Evolutionary conservation across 2,113 vertebrate genomes (phyloP), one percentile per base, ranked within the genome.

Genomic region (Polypterus senegalus): DNA sequence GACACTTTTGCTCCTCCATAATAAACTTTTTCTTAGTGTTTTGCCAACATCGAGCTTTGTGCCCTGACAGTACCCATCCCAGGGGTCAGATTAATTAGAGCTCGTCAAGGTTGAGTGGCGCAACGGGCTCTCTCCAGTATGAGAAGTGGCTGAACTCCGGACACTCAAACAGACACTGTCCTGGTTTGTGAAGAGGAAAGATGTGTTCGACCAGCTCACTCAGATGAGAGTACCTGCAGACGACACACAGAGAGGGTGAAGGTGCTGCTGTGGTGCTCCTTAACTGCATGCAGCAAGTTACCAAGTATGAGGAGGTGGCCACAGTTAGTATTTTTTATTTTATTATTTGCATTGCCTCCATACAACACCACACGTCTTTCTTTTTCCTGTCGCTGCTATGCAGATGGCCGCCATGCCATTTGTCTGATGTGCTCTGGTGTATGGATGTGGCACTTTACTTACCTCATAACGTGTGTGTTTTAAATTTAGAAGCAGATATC

Each of bases 141-240:
- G 83, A 63, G 65, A 91, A 89, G 51, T 81, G 80, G 76, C 90
- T 92, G 75, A 73, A 92, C 5, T 97, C 91, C 0, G 93, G 91
- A 46, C 77, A 80, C 62, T 73, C 63, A 59, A 94, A 79, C 57
- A 78, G 76, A 0, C 58, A 77, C 4, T 65, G 66, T 4, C 74
- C 76, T 1, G 71, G 73, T 1, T 61, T 70, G 7, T 85, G 66
- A 9, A 85, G 73, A 0, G 94, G 96, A 73, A 98, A 98, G 72
- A 97, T 75, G 46, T 95, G 85, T 58, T 97, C 91, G 52, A 94
- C 93, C 66, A 90, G 48, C 67, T 96, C 92, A 0, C 81, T 69
- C 46, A 99, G 86, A 60, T 78, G 81, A 61, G 83, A 78, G 0
- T 93, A 98, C 56, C 96, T 99, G 52, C 0, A 62, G 51, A 52